Evolutionary conservation across 2,797 vertebrate species (phyloP).

Genomic region (Strix occidentalis): DNA sequence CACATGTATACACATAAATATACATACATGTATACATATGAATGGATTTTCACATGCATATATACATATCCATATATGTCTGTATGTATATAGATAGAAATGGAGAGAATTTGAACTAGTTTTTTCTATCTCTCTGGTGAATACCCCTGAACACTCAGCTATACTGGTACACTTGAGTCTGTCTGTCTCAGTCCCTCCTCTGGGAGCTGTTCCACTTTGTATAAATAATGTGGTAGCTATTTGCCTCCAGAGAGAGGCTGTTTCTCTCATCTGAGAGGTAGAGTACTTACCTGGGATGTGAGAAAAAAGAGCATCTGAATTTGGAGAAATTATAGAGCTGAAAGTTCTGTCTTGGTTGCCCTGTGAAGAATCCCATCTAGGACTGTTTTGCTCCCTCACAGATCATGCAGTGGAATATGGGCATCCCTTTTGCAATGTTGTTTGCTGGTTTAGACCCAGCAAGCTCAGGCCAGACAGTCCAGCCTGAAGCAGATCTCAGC

Average conservation of each 20-base stretch:
- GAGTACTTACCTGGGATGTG: neutral
- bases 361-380: neutral
- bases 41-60: neutral
- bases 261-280: neutral
- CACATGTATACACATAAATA: accelerated
- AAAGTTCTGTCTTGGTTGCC: neutral
- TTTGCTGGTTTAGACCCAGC: neutral
- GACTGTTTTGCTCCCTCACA: neutral
- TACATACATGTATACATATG: neutral
- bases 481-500: neutral
- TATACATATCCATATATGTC: neutral
- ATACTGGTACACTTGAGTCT: neutral
- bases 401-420: neutral
- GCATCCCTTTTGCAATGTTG: neutral
- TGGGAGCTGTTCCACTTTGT: slow-evolving; percentile 46
- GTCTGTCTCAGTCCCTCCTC: neutral
- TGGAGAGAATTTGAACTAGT: neutral
- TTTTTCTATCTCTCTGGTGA: neutral
- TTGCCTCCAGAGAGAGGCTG: neutral
- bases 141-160: neutral
- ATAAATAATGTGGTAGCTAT: neutral
- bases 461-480: neutral
- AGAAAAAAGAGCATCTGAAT: neutral
- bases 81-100: neutral
- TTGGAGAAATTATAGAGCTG: neutral